Base-by-base conservation (phyloP, 35 echinoderm and acorn worm species). In the Hemicentrotus pulcherrimus region DNA sequence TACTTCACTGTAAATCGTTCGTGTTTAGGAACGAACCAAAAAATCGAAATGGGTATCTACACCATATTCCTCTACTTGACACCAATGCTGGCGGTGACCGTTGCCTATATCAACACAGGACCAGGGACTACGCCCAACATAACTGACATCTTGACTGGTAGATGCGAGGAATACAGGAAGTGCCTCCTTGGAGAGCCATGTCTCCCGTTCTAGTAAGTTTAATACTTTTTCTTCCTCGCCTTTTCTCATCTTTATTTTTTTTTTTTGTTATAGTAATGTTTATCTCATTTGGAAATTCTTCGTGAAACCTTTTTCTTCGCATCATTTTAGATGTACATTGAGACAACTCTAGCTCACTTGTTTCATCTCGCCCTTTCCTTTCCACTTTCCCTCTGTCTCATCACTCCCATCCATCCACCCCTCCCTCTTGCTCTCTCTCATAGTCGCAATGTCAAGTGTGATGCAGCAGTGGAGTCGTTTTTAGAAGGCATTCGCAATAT, bases 81-180 rank as follows among this genome's bases (percentile, higher is more conserved):
- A 78, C 28, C 65, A 78, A n/a, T 24, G n/a, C 11, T 93, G 91
- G 91, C 19, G 48, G 16, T 14, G 12, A 50, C 91, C 31, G 32
- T 93, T 50, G 48, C 91, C 16, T 93, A 93, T 28, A 48, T 13
- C 91, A 93, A 93, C 48, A 31, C 19, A 14, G 91, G 91, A 48
- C 91, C 91, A 50, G 91, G 91, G 5, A 93, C 91, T 18, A 93
- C 91, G 14, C 9, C 16, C 2, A 93, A 93, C 48, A 93, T 93
- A 9, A 93, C 46, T 11, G 91, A 93, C 7, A 13, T 93, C 46
- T 31, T 93, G 9, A 47, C 48, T 58, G 91, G 91, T 28, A 47
- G 91, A 93, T 93, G 91, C 48, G 32, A 93, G 30, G 91, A 93
- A 47, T 93, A 93, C 91, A 10, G 48, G 91, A 31, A 50, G 48